Base-by-base conservation (phyloP, 2,888 invertebrate genomes). In the Bruchidius siliquastri region DNA sequence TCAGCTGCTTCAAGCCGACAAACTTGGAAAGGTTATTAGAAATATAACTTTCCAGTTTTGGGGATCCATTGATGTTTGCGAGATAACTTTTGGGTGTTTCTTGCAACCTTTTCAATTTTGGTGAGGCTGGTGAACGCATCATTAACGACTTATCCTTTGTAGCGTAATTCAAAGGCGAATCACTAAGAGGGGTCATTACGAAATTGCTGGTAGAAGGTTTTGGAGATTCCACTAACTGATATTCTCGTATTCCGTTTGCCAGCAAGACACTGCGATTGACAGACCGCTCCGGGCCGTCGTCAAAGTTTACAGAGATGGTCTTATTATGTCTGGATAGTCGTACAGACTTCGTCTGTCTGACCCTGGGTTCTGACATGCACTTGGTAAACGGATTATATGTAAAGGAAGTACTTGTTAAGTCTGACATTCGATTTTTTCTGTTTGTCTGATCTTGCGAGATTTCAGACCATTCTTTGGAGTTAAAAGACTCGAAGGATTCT, bases 401-500 rank as follows among this genome's bases (percentile, higher is more conserved):
- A 49, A 49, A 49, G 18, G 49, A 49, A 49, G 49, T 18, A 49
- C 8, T 4, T 13, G 49, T 49, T 18, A 49, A 13, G 13, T 49
- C 49, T 1, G 49, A 49, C 3, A 49, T 1, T 18, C 49, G 8
- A 49, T 4, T 3, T 1, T 4, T 13, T 13, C 18, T 8, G 18
- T 49, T 13, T 49, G 49, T 49, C 18, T 49, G 49, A 18, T 49
- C 49, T 49, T 49, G 49, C 8, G 49, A 49, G 8, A 49, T 49
- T 49, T 49, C 49, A 49, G 49, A 18, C 49, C 49, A 49, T 13
- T 74, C 74, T n/a, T 74, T 72, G 20, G 74, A 72, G 22, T 18
- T 67, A 68, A 74, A 74, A 10, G 74, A 74, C 0, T 69, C 74
- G 67, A 74, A 69, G 13, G 71, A 70, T 18, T 26, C 22, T 32